Evolutionary conservation across 1,140 invertebrate species (phyloP), one percentile per base, ranked within the genome.

Genomic region (Danaus melanippus): DNA sequence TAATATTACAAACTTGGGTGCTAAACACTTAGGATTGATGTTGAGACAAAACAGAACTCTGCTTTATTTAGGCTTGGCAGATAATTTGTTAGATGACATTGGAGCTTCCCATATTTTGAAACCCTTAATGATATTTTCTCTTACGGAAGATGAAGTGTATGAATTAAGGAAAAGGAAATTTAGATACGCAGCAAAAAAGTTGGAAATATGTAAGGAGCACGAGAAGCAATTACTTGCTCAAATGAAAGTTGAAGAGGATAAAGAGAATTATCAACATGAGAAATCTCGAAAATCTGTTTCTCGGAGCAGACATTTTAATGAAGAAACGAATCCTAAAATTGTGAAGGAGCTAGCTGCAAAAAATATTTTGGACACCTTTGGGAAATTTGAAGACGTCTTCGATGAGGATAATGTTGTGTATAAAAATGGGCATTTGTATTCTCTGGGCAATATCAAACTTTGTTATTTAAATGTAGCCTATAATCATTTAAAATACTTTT

Each of bases 381-480:
- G 64, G 10, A 54, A 64, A 12, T 71, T 72, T 52, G 9, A 56
- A 17, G 64, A 73, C 60, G 59, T 61, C 8, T 76, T 60, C 55
- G 49, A 57, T 39, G 42, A 54, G 17, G 8, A 61, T 8, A 55
- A 66, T 47, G 17, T 64, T 0, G 42, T 58, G n/a, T 56, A 50
- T 48, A 53, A 50, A 42, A 46, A 64, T 12, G 50, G 49, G 11
- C 40, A 53, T 11, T 8, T 52, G 15, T 64, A 60, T 44, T 62
- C 15, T 9, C 56, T 53, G 15, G 71, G 75, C 17, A 77, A 77
- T 59, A 57, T 75, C 11, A 45, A 43, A 12, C 45, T 77, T 8
- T 67, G 62, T 43, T 77, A 54, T 48, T 52, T 77, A 46, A 77
- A 77, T 58, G 10, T 77, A 10, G 58, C 68, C 0, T 74, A 70